phyloP scores from a whole-genome alignment of 1,140 invertebrate species.

The Zeugodacus cucurbitae region DNA sequence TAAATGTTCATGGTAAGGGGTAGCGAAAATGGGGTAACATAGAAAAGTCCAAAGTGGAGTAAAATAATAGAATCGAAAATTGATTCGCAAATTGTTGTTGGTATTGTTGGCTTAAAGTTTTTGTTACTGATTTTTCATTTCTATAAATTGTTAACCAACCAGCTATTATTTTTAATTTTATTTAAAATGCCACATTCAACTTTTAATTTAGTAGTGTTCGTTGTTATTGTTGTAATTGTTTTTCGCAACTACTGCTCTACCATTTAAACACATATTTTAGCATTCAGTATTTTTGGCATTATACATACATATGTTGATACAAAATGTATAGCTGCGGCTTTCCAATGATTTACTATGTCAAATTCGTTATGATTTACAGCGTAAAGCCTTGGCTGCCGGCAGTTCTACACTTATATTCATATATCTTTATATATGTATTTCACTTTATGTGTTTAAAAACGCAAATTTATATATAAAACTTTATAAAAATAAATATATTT shows the following conservation, averaged over 20 bases:
- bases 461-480: no score
- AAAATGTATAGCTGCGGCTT: not conserved
- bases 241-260: not conserved
- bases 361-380: not conserved
- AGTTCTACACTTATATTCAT: not conserved
- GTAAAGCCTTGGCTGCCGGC: not conserved
- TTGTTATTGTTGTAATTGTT: not conserved
- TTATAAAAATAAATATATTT: no score
- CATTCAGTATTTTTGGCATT: not conserved
- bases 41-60: slow-evolving; percentile 10
- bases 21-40: not conserved
- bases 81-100: not conserved
- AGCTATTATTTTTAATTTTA: not conserved
- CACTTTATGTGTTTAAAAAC: no score
- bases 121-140: no score
- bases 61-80: not conserved
- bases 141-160: no score
- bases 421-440: not conserved
- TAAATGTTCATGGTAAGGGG: not conserved
- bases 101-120: no score
- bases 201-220: not conserved
- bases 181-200: not conserved
- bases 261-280: not conserved
- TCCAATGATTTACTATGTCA: slow-evolving; percentile 7
- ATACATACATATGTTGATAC: not conserved